Percentiles rank a stretch among this genome's conserved stretches.
Evolutionary conservation across 2,888 invertebrate genomes (phyloP).

Genomic region (Caenorhabditis becei): DNA sequence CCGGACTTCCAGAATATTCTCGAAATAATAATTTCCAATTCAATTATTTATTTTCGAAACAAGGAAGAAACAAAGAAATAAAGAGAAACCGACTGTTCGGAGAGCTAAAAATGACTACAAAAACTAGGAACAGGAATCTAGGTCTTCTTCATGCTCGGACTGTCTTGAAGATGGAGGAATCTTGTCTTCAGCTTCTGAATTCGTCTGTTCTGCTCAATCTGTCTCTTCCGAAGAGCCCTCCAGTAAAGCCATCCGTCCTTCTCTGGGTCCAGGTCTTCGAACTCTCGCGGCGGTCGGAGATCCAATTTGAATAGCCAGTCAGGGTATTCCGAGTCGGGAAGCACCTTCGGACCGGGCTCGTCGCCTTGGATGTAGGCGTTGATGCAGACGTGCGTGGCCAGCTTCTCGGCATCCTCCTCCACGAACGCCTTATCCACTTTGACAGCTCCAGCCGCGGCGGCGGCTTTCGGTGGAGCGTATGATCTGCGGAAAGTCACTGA

Average conservation of each 20-base stretch:
- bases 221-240: constrained; percentile 73
- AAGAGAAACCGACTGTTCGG: too few species aligned
- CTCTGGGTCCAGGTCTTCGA: constrained; percentile 79
- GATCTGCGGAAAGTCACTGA: constrained; percentile 19
- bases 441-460: constrained; percentile 42
- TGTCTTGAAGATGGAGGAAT: constrained; percentile 76
- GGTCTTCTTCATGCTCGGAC: constrained; percentile 71
- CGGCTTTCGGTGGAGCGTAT: constrained; percentile 54
- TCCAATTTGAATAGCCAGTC: constrained; percentile 82
- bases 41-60: too few species aligned
- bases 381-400: constrained; percentile 77
- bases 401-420: constrained; percentile 77
- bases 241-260: constrained; percentile 79
- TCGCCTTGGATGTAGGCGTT: constrained; percentile 80
- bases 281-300: constrained; percentile 63
- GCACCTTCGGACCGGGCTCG: constrained; percentile 83
- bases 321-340: constrained; percentile 83
- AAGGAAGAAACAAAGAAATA: too few species aligned
- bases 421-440: constrained; percentile 76
- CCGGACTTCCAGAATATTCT: too few species aligned
- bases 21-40: too few species aligned
- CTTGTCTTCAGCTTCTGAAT: constrained; percentile 71
- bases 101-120: too few species aligned
- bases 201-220: constrained; percentile 72
- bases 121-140: too few species aligned